Base-by-base conservation (phyloP, 2,888 invertebrate species). In the Acronicta leporina region DNA sequence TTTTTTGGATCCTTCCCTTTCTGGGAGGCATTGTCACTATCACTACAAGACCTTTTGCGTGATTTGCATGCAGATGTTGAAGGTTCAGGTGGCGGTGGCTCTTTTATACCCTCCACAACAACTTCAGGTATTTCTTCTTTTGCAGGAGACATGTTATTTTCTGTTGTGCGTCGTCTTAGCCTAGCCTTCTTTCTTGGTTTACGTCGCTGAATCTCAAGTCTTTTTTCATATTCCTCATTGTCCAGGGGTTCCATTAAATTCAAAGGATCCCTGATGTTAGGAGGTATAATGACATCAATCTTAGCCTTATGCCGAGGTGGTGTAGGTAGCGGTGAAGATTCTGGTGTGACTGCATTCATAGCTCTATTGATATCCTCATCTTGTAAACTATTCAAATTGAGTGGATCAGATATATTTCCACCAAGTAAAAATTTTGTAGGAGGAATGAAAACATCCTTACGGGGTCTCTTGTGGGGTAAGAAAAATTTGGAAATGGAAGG, bases 391-490 rank as follows among this genome's bases (percentile, higher is more conserved):
- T 98, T 98, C 64, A 99, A 92, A 92, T 99, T 99, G 46, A 99
- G 92, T 0, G 99, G 99, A 95, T 99, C 99, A 75, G 97, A 97
- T 75, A 99, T 99, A 89, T 98, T 99, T 9, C 99, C 99, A 45
- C 99, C 99, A 2, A 99, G 95, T 5, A 98, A 92, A 91, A 99
- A 99, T 89, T 98, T 98, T 0, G 98, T 98, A 0, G 99, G 99
- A 52, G 98, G 97, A 80, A 98, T 97, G 73, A 97, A 96, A 56
- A 95, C 95, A 73, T 97, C 96, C 80, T 97, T 97, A 72, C 97
- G 96, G 51, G 96, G 95, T 59, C 97, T 95, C 81, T 97, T 97
- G 78, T 96, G 96, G 0, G 97, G 96, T 48, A 97, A 95, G 85
- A 96, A 96, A 87, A 96, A 96, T 85, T 97, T 97, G 3, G 96